A percentile compares a stretch with the other conserved stretches of the same genome.
phyloP scores from a whole-genome alignment of 2,113 vertebrate genomes.

The Delphinus delphis region DNA sequence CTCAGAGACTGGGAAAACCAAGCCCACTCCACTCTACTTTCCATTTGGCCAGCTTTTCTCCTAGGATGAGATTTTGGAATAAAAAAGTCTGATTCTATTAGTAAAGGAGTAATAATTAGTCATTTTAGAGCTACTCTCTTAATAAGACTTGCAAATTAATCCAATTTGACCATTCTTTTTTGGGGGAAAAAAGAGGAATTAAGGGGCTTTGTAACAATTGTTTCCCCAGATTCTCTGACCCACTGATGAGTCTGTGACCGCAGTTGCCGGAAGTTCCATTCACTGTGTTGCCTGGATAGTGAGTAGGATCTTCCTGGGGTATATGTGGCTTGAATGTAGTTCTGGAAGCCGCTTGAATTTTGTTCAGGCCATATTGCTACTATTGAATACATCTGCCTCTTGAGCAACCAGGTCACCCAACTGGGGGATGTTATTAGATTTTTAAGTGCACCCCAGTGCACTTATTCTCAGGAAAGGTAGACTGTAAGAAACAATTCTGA shows the following conservation, averaged over 20 bases:
- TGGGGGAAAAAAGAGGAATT: too few species aligned
- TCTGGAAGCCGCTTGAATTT: neutral
- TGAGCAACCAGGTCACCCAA: neutral
- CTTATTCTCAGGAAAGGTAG: neutral
- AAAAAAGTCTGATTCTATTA: constrained; percentile 26
- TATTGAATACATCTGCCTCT: neutral
- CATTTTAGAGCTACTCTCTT: constrained; percentile 30
- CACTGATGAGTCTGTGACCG: neutral
- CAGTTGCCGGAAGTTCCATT: constrained; percentile 6
- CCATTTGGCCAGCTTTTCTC: neutral
- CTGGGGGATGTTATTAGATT: neutral
- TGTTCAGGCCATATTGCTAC: neutral
- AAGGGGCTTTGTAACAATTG: neutral
- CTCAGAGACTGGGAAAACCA: neutral
- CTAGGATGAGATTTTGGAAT: neutral
- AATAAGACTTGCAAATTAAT: constrained; percentile 22
- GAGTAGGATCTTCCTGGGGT: neutral
- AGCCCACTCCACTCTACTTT: neutral
- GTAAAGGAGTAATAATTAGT: neutral
- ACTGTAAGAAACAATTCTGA: neutral
- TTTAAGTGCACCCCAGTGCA: neutral
- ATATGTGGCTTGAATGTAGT: neutral
- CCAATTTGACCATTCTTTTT: constrained; percentile 22
- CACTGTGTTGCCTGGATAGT: neutral
- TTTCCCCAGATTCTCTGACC: constrained; percentile 41